Evolutionary conservation across 1,140 invertebrate species (phyloP).

Genomic region (Vanessa atalanta): DNA sequence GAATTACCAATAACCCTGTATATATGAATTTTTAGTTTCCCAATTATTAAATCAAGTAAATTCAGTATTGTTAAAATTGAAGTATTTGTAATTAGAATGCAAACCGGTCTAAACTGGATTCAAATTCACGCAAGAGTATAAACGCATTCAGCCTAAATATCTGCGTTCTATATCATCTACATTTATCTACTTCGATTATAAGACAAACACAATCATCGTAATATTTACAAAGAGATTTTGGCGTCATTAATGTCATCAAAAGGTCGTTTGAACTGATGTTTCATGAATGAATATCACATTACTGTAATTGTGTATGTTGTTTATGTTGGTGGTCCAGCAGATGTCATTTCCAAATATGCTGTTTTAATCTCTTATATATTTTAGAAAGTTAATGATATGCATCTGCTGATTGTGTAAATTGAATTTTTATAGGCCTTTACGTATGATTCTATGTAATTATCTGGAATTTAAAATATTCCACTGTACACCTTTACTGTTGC

Average conservation of each 20-base stretch:
- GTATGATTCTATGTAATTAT: background rate
- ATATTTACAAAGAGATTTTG: slow-evolving; percentile 6
- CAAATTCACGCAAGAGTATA: no score
- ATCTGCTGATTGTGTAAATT: background rate
- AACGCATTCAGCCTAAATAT: background rate
- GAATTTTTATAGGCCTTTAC: background rate
- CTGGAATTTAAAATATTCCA: no score
- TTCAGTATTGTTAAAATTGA: no score
- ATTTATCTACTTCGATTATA: background rate
- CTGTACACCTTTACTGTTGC: no score
- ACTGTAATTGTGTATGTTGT: slow-evolving; percentile 16
- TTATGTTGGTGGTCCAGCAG: slow-evolving; percentile 31
- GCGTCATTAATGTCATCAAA: slow-evolving; percentile 28
- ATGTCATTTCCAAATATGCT: slow-evolving; percentile 19
- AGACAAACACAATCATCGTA: background rate
- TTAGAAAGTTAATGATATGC: slow-evolving; percentile 24
- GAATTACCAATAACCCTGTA: no score
- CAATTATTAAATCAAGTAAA: no score
- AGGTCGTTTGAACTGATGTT: slow-evolving; percentile 1
- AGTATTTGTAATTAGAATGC: no score
- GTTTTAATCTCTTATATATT: slow-evolving; percentile 17
- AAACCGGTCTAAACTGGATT: no score
- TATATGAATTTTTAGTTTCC: no score
- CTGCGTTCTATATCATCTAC: background rate
- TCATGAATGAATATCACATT: slow-evolving; percentile 26